Conservation (phyloP, 2,888 invertebrate genomes). For the Nipponacmea schrenckii region DNA sequence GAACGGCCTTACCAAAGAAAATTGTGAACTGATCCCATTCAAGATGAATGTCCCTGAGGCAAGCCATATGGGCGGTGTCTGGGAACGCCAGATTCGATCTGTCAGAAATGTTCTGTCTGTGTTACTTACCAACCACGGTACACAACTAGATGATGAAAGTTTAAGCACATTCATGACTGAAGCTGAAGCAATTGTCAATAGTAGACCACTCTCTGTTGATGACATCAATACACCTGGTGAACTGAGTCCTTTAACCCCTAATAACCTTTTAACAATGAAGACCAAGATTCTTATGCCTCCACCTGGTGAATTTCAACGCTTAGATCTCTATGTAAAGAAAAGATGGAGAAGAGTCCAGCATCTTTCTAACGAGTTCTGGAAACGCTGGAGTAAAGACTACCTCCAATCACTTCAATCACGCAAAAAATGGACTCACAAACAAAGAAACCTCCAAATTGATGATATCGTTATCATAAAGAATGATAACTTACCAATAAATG, state of each 20-base stretch:
- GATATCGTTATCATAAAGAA: slow-evolving; percentile 20
- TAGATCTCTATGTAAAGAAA: slow-evolving; percentile 11
- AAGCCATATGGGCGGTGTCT: slow-evolving; percentile 17
- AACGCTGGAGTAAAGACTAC: slow-evolving; percentile 17
- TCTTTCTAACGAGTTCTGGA: slow-evolving; percentile 10
- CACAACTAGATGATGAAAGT: slow-evolving; percentile 26
- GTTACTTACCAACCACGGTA: neutral
- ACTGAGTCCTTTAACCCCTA: slow-evolving; percentile 29
- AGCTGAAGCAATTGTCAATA: slow-evolving; percentile 31
- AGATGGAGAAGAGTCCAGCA: slow-evolving; percentile 23
- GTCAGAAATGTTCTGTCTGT: slow-evolving; percentile 16
- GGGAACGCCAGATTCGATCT: slow-evolving; percentile 20
- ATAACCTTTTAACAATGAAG: slow-evolving; percentile 20
- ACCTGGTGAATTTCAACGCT: slow-evolving; percentile 1
- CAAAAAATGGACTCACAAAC: slow-evolving; percentile 12
- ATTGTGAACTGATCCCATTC: slow-evolving; percentile 11
- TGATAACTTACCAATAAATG: slow-evolving; percentile 5
- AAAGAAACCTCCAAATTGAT: neutral
- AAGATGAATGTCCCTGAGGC: slow-evolving; percentile 17
- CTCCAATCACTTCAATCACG: slow-evolving; percentile 14
- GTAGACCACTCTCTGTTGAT: slow-evolving; percentile 27
- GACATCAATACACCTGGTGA: slow-evolving; percentile 22
- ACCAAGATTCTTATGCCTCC: neutral
- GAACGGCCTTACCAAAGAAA: neutral
- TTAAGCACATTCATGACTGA: slow-evolving; percentile 33